Conservation (phyloP, 2,888 invertebrate species). For the Steromphala cineraria region DNA sequence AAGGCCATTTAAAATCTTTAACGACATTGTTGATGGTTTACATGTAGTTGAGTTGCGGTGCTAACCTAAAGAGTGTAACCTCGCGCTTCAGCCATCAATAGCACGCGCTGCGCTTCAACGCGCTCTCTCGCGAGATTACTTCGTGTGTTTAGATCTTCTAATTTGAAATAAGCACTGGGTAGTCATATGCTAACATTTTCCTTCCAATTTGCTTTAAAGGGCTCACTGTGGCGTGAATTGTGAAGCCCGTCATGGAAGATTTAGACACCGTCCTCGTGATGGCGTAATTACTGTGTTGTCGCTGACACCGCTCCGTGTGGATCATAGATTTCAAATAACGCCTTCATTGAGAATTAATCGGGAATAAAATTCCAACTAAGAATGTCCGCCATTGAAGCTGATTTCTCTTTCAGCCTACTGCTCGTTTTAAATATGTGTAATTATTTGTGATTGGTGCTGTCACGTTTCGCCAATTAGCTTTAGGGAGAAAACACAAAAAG, state of each 20-base stretch:
- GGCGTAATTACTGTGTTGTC: not conserved
- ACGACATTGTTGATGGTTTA: not conserved
- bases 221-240: not conserved
- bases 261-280: not conserved
- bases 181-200: constrained; percentile 5
- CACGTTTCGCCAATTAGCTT: not conserved
- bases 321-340: not conserved
- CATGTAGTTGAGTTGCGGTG: not conserved
- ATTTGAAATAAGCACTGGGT: not conserved
- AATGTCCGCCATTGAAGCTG: not conserved
- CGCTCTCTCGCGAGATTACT: not conserved
- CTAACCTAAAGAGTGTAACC: not conserved
- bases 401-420: not conserved
- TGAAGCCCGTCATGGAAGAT: not conserved
- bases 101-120: not conserved
- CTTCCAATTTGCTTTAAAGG: not conserved
- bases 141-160: not conserved
- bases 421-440: not conserved
- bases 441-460: not conserved
- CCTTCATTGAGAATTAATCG: not conserved
- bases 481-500: not conserved
- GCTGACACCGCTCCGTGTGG: not conserved
- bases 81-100: not conserved
- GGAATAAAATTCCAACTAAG: not conserved
- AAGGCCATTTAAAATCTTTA: not conserved